Conservation (phyloP, 2,888 invertebrate species). For the Spisula solida region DNA sequence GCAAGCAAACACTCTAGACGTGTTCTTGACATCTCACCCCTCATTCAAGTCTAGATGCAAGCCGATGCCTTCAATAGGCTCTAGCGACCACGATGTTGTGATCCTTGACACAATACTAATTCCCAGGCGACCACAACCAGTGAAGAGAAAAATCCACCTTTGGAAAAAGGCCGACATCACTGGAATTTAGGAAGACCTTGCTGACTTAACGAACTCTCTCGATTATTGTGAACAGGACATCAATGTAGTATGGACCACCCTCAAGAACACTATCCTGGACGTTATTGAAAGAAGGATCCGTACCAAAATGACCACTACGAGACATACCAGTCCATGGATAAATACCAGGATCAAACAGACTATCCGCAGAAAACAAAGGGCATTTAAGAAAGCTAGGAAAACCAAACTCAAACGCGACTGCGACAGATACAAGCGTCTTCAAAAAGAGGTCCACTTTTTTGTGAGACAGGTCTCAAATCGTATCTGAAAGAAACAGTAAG, state of each 20-base stretch:
- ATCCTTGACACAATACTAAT: conserved; percentile 37
- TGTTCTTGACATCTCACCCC: conserved; percentile 58
- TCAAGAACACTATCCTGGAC: conserved; percentile 11
- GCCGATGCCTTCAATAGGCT: conserved; percentile 46
- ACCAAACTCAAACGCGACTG: background rate
- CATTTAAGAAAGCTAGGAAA: conserved; percentile 2
- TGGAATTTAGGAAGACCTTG: conserved; percentile 17
- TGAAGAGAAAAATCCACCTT: conserved; percentile 50
- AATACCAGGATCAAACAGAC: background rate
- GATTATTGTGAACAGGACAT: background rate
- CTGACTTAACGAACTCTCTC: background rate
- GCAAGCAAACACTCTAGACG: conserved; percentile 47
- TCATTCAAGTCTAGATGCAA: conserved; percentile 47
- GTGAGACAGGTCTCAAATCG: background rate
- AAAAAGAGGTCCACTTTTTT: background rate
- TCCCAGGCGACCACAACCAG: conserved; percentile 41
- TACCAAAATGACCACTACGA: conserved; percentile 23
- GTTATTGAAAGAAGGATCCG: conserved; percentile 20
- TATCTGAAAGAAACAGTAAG: too few species aligned
- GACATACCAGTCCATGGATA: conserved; percentile 13
- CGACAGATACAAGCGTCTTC: conserved; percentile 10
- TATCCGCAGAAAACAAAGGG: conserved; percentile 14
- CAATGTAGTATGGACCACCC: background rate
- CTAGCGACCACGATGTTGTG: conserved; percentile 62
- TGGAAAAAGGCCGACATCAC: conserved; percentile 34